Base-by-base conservation (phyloP, 2,113 vertebrate genomes). In the Nothocercus julius region DNA sequence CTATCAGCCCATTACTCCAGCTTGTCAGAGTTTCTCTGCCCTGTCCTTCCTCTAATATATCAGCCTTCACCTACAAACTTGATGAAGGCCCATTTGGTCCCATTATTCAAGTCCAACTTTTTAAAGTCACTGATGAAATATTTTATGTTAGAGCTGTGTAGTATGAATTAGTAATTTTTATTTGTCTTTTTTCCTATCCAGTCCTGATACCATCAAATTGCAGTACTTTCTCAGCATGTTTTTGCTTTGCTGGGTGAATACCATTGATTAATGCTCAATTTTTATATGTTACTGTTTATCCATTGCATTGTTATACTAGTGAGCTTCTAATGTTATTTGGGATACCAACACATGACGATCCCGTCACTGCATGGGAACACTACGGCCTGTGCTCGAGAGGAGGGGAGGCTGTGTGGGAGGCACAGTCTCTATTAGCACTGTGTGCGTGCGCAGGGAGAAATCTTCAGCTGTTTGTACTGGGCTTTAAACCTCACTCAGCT, bases 181-280 rank as follows among this genome's bases (percentile, higher is more conserved):
- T 11, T 44, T 62, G 14, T 7, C 7, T 18, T 49, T 87, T 92
- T 80, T 49, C 42, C 25, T 68, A 6, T 66, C 7, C 3, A 10
- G 14, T 72, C 13, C 14, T 68, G 34, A 73, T 69, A 53, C 27
- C 8, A 30, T 90, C 14, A 17, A 73, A 89, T 4, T 79, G 22
- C 16, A 58, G 1, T 66, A 10, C n/a, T 8, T 81, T 78, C 30
- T 79, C 40, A 79, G 21, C 64, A 77, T 59, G 5, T 72, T 82
- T 91, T 75, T 93, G 82, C 56, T 90, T 85, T 97, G 85, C 88
- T 92, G 80, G 80, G 72, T 86, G 40, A 92, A 79, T 79, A 36
- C 15, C 5, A 45, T 5, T 93, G 69, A 89, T n/a, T 86, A 86
- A 78, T 81, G 25, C 25, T 83, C 25, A 75, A 5, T n/a, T 93